Evolutionary conservation across 1,140 invertebrate species (phyloP), one percentile per base, ranked within the genome.

Genomic region (Matsumurasca onukii): DNA sequence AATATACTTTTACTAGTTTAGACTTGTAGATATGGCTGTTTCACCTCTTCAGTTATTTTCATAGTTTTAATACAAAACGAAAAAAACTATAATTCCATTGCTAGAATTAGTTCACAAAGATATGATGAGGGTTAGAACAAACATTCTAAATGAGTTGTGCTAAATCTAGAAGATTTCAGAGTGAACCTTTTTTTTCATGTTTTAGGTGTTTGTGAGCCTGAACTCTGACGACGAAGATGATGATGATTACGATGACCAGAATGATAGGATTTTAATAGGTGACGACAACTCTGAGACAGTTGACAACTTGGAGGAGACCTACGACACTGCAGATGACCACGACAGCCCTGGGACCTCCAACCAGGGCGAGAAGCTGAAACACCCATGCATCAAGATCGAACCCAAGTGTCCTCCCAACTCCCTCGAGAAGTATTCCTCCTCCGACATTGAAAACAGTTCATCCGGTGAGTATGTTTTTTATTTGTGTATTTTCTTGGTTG

Each of bases 151-250:
- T n/a, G n/a, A n/a, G n/a, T n/a, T n/a, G n/a, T n/a, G n/a, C n/a
- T n/a, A n/a, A n/a, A n/a, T n/a, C n/a, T n/a, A n/a, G n/a, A n/a
- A n/a, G n/a, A n/a, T n/a, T n/a, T n/a, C n/a, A n/a, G n/a, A n/a
- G n/a, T n/a, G n/a, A n/a, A n/a, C n/a, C n/a, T n/a, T n/a, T n/a
- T n/a, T n/a, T n/a, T n/a, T n/a, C n/a, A n/a, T 20, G 5, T 52
- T 67, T 12, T 69, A 80, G 80, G 79, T 81, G 20, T 80, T 68
- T 30, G 52, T 61, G 20, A 68, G 67, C 34, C 24, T 68, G 20
- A 55, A 55, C 17, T 68, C 67, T 0, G 66, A 67, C 39, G 66
- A 67, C n/a, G 66, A 67, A 30, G 66, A 67, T 61, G 31, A 39
- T 34, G 31, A 45, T 34, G 31, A 24, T 65, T 20, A 75, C 22